Conservation (phyloP, 2,888 invertebrate species). For the Pollenia amentaria region DNA sequence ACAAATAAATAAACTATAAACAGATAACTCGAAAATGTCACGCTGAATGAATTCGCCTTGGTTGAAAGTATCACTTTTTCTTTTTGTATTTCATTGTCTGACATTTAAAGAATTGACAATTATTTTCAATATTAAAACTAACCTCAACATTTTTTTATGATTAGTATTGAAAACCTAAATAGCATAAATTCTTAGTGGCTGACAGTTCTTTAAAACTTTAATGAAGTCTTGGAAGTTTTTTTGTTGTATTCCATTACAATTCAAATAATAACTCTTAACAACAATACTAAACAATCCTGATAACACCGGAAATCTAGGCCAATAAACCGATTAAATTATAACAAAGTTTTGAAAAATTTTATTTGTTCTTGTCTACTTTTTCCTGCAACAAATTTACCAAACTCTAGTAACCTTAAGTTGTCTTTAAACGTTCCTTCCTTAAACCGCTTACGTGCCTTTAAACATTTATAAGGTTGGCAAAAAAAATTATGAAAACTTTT, state of each 20-base stretch:
- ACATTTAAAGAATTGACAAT: too few species aligned
- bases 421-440: constrained; percentile 10
- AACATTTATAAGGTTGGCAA: background rate
- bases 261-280: constrained; percentile 9
- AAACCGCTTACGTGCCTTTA: constrained; percentile 31
- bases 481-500: constrained; percentile 18
- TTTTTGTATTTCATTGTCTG: too few species aligned
- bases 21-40: too few species aligned
- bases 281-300: constrained; percentile 52
- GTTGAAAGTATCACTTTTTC: too few species aligned
- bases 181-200: too few species aligned
- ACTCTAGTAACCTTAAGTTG: constrained; percentile 63
- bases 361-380: background rate
- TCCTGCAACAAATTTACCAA: constrained; percentile 29
- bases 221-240: constrained; percentile 9
- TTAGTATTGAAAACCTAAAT: too few species aligned
- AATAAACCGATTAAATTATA: constrained; percentile 76
- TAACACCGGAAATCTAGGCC: constrained; percentile 73
- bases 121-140: too few species aligned
- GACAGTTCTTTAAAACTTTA: too few species aligned
- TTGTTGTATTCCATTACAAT: background rate
- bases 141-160: too few species aligned
- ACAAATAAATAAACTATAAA: too few species aligned
- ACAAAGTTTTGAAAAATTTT: constrained; percentile 59
- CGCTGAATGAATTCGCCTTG: too few species aligned